These are phyloP conservation scores for Colletes collaris DNA, from an alignment of 2,888 invertebrate genomes.

Conservation along the genomic window DNA sequence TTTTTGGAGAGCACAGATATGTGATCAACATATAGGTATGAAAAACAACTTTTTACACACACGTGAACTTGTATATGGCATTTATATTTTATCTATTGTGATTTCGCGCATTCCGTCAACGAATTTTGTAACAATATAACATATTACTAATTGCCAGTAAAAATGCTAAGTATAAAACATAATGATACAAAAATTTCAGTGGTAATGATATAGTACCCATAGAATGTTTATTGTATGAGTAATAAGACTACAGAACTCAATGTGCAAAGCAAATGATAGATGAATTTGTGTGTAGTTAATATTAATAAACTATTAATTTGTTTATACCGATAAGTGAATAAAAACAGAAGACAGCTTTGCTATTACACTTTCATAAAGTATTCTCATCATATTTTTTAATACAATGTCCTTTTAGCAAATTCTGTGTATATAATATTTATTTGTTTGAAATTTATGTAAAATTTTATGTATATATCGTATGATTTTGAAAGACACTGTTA, in stretches of 20 bases:
- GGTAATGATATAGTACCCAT: slow-evolving; percentile 28
- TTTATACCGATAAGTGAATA: slow-evolving; percentile 14
- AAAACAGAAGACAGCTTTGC: neutral
- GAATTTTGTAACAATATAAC: slow-evolving; percentile 43
- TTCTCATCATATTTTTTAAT: slow-evolving; percentile 15
- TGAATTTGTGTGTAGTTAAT: slow-evolving; percentile 35
- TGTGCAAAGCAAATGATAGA: slow-evolving; percentile 31
- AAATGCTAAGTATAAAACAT: slow-evolving; percentile 17
- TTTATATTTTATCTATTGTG: slow-evolving; percentile 40
- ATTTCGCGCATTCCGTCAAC: slow-evolving; percentile 49
- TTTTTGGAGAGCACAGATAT: neutral
- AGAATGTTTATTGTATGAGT: slow-evolving; percentile 30
- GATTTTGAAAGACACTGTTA: neutral
- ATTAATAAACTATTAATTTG: slow-evolving; percentile 27
- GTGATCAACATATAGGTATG: slow-evolving; percentile 9
- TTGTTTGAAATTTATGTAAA: slow-evolving; percentile 4
- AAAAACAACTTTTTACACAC: neutral
- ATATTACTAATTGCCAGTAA: slow-evolving; percentile 38
- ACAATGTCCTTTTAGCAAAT: neutral
- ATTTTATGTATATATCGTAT: neutral
- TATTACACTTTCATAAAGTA: neutral
- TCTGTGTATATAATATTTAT: slow-evolving; percentile 25
- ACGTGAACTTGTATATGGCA: slow-evolving; percentile 5
- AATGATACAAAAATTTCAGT: slow-evolving; percentile 30
- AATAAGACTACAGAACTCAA: slow-evolving; percentile 27